A percentile compares a stretch with the other conserved stretches of the same genome.
Evolutionary conservation across 1,140 invertebrate species (phyloP).

Genomic region (Aphelenchoides besseyi): DNA sequence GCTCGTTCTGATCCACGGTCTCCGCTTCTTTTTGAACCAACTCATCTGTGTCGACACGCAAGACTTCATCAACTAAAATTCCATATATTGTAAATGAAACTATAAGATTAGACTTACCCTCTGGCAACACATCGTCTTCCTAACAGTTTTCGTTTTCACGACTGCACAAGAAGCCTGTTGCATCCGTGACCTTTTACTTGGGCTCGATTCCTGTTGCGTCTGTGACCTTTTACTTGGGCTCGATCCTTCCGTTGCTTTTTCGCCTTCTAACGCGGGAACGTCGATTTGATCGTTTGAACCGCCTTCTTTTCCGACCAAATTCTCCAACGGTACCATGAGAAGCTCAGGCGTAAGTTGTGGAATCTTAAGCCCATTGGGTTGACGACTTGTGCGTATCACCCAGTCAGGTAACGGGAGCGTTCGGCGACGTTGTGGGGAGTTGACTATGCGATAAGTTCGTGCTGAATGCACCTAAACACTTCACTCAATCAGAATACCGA

Average conservation of each 20-base stretch:
- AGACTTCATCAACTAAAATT: not conserved
- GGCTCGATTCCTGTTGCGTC: not conserved
- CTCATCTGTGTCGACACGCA: not conserved
- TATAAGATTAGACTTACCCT: slow-evolving; percentile 12
- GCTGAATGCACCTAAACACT: too few species aligned
- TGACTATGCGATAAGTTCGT: slow-evolving; percentile 5
- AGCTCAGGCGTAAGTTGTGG: slow-evolving; percentile 18
- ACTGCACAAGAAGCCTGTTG: not conserved
- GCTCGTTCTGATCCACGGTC: not conserved
- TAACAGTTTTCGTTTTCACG: not conserved
- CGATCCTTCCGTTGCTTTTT: not conserved
- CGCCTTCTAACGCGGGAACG: slow-evolving; percentile 6
- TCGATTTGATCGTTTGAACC: slow-evolving; percentile 12
- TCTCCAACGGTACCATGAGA: not conserved
- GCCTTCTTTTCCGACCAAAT: not conserved
- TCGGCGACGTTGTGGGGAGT: not conserved
- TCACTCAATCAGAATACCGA: too few species aligned
- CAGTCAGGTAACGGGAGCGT: slow-evolving; percentile 8
- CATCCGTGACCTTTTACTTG: slow-evolving; percentile 1
- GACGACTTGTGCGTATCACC: not conserved
- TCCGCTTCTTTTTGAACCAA: slow-evolving; percentile 20
- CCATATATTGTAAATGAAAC: not conserved
- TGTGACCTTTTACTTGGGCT: not conserved
- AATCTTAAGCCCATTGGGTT: not conserved
- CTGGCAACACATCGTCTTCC: not conserved